Percentiles rank a stretch among this genome's conserved stretches.
Evolutionary conservation across 2,113 vertebrate genomes (phyloP).

Genomic region (Phalacrocorax brasilianus): DNA sequence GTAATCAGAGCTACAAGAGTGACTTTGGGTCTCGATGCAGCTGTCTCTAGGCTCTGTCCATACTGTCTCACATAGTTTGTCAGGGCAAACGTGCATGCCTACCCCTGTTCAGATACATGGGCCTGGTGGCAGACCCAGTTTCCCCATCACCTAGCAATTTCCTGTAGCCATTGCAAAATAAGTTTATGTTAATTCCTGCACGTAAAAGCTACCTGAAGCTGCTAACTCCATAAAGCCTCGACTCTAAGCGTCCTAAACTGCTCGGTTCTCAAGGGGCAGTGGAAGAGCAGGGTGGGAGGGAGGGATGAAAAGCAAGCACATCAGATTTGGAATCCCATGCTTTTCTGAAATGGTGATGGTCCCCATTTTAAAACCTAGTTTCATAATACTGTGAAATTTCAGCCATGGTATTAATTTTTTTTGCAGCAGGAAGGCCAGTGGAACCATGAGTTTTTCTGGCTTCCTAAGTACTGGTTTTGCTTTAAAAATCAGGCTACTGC

Average conservation of each 20-base stretch:
- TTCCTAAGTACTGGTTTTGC: background rate
- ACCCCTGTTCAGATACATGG: background rate
- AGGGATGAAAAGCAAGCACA: background rate
- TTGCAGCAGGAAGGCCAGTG: background rate
- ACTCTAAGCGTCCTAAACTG: accelerated
- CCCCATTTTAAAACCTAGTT: background rate
- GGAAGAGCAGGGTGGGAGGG: background rate
- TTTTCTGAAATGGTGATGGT: background rate
- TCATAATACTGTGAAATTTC: background rate
- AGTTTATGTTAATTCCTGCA: background rate
- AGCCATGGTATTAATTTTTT: background rate
- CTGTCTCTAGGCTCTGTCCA: background rate
- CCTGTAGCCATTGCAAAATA: background rate
- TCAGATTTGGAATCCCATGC: background rate
- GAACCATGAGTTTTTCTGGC: background rate
- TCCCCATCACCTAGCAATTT: background rate
- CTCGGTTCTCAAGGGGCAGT: background rate
- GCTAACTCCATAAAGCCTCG: background rate
- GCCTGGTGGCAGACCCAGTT: background rate
- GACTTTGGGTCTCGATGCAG: background rate
- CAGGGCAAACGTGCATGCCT: background rate
- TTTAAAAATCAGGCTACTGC: background rate
- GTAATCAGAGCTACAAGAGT: background rate
- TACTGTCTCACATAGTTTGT: too few relatives aligned
- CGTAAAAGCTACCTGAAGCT: background rate